These are phyloP conservation scores for Babylonia areolata DNA, from an alignment of 1,140 invertebrate species.

Conservation along the genomic window DNA sequence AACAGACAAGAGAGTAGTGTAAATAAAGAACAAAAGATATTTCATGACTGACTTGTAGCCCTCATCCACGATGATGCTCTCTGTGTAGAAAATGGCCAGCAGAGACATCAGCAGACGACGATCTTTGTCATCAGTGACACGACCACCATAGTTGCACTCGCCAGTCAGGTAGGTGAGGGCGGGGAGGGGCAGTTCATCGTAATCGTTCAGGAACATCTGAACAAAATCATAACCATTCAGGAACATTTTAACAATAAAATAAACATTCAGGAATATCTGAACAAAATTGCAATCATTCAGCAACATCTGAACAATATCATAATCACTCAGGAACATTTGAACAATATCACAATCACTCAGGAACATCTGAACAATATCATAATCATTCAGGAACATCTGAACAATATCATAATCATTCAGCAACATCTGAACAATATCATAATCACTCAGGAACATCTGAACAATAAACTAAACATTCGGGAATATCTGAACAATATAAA, in stretches of 20 bases:
- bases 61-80: constrained; percentile 68
- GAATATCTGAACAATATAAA: too few relatives aligned
- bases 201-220: constrained; percentile 77
- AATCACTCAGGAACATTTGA: background rate
- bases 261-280: background rate
- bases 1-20: too few relatives aligned
- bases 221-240: background rate
- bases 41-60: constrained; percentile 70
- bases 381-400: constrained; percentile 77
- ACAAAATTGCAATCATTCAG: background rate
- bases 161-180: constrained; percentile 82
- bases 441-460: too few relatives aligned
- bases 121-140: constrained; percentile 77
- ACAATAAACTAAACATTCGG: too few relatives aligned
- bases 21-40: too few relatives aligned
- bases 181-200: constrained; percentile 74
- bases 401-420: background rate
- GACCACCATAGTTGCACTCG: constrained; percentile 93
- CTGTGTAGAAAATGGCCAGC: constrained; percentile 71
- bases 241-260: background rate
- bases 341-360: too few relatives aligned
- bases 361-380: too few relatives aligned
- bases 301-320: background rate
- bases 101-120: constrained; percentile 72
- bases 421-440: too few relatives aligned